Percentiles rank a stretch among this genome's conserved stretches.
Conservation (phyloP, 2,797 vertebrate species). For the Pogoniulus pusillus region DNA sequence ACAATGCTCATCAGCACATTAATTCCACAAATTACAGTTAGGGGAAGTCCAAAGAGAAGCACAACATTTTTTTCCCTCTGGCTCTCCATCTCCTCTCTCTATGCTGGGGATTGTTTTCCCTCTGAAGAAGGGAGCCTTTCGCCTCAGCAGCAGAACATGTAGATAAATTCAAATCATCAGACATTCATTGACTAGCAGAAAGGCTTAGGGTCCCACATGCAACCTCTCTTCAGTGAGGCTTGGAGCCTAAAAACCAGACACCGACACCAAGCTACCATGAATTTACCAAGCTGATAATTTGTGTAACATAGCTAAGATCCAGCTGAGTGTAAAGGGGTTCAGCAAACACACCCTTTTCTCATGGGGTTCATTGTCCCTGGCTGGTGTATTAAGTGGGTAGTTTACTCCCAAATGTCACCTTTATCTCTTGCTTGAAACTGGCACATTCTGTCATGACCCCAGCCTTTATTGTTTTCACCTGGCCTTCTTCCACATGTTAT, state of each 20-base stretch:
- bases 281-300: background rate
- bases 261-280: background rate
- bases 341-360: background rate
- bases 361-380: slow-evolving; percentile 9
- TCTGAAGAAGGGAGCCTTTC: background rate
- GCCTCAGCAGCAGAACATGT: background rate
- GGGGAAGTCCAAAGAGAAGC: background rate
- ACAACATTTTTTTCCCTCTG: background rate
- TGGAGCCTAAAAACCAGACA: background rate
- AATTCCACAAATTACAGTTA: background rate
- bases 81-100: background rate
- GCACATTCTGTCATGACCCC: background rate
- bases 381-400: background rate
- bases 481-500: slow-evolving; percentile 17
- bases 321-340: background rate
- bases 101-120: background rate
- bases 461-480: slow-evolving; percentile 31
- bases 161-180: slow-evolving; percentile 12
- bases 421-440: background rate
- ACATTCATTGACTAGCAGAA: slow-evolving; percentile 35
- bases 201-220: background rate
- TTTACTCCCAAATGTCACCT: background rate
- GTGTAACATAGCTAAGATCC: background rate
- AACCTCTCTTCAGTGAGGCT: slow-evolving; percentile 29
- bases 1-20: background rate